Evolutionary conservation across 2,113 vertebrate species (phyloP).

Genomic region (Grantiella picta): DNA sequence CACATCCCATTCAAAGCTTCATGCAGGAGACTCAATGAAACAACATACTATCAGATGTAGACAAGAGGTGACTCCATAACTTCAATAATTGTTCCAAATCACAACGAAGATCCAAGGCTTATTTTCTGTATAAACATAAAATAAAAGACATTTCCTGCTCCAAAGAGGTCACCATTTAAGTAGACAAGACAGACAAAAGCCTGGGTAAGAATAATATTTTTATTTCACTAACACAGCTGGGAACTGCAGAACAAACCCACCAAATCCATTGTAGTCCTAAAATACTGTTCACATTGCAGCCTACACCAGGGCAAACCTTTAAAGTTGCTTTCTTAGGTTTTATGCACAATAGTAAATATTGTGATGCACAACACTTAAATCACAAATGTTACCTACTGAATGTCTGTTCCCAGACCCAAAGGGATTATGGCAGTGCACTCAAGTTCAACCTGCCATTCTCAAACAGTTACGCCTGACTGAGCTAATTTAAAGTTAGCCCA

Average conservation of each 20-base stretch:
- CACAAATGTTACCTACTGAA: neutral
- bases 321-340: neutral
- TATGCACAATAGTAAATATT: neutral
- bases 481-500: neutral
- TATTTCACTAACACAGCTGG: neutral
- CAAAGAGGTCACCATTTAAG: neutral
- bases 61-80: neutral
- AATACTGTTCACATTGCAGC: neutral
- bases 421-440: neutral
- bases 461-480: neutral
- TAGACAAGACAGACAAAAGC: conserved; percentile 14
- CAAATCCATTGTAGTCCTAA: neutral
- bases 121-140: neutral
- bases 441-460: neutral
- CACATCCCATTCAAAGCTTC: accelerated
- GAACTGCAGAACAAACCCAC: neutral
- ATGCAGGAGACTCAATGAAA: neutral
- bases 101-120: neutral
- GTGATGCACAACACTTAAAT: neutral
- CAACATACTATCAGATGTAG: neutral
- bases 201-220: conserved; percentile 13
- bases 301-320: neutral
- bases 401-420: neutral
- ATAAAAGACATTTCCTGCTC: neutral
- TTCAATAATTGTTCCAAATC: neutral